Percentiles rank a stretch among this genome's conserved stretches.
phyloP scores from a whole-genome alignment of 1,140 invertebrate species.

The Ganaspis sp. region DNA sequence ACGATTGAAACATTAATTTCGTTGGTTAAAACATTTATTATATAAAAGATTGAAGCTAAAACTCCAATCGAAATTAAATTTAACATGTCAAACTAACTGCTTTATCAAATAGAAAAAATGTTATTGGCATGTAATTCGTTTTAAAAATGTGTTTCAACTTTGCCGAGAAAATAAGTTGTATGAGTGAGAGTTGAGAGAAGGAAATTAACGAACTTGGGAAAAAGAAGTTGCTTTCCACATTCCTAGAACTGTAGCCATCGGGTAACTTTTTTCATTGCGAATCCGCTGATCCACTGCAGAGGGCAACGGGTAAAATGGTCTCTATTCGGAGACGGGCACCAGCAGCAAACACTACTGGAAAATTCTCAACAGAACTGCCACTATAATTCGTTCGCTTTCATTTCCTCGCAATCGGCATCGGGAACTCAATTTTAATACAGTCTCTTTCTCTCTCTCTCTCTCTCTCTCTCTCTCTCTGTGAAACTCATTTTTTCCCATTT shows the following conservation, averaged over 20 bases:
- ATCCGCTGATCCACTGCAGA: neutral
- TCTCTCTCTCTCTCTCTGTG: neutral
- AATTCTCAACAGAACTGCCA: neutral
- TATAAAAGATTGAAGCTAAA: too few relatives aligned
- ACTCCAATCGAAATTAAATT: too few relatives aligned
- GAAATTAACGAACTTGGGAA: neutral
- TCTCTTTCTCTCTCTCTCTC: too few relatives aligned
- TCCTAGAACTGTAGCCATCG: neutral
- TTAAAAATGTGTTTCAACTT: neutral
- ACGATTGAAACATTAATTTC: too few relatives aligned
- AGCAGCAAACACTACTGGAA: constrained; percentile 3
- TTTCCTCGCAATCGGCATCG: constrained; percentile 11
- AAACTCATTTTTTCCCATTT: neutral
- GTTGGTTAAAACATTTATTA: too few relatives aligned
- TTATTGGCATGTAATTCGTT: neutral
- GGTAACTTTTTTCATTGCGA: constrained; percentile 1
- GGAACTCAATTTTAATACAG: constrained; percentile 21
- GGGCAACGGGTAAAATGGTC: neutral
- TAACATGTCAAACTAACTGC: too few relatives aligned
- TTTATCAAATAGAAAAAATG: too few relatives aligned
- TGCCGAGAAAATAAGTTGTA: neutral
- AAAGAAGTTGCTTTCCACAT: constrained; percentile 5
- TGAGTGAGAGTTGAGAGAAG: neutral
- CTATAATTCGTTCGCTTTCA: constrained; percentile 7
- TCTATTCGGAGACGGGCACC: neutral